Conservation (phyloP, 2,888 invertebrate genomes). For the Phengaris alcon region DNA sequence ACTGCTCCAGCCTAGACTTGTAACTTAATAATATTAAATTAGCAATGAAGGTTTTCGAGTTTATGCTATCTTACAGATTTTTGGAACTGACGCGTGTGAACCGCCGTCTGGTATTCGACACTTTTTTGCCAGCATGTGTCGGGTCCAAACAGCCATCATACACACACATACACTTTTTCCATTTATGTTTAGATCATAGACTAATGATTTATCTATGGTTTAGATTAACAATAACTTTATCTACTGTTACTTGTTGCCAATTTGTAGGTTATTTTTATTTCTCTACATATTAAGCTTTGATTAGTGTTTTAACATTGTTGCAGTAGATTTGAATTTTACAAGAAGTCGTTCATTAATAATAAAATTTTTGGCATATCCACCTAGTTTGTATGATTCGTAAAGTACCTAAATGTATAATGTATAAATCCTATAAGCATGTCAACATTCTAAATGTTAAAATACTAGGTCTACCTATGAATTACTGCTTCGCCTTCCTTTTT, state of each 20-base stretch:
- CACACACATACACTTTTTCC: no score
- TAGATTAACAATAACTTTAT: not conserved
- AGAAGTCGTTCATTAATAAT: not conserved
- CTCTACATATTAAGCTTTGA: not conserved
- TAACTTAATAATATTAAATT: constrained; percentile 42
- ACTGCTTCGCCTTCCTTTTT: constrained; percentile 12
- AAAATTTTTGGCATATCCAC: not conserved
- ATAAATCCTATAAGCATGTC: not conserved
- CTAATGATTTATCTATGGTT: no score
- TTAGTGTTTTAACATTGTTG: not conserved
- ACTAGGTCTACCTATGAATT: not conserved
- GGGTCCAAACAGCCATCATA: no score
- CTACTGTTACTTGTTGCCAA: not conserved
- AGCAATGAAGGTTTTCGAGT: no score
- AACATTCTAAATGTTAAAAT: constrained; percentile 2
- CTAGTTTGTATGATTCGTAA: not conserved
- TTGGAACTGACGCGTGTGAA: no score
- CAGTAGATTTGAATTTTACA: not conserved
- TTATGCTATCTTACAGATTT: no score
- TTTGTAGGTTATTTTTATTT: no score
- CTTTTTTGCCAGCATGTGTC: no score
- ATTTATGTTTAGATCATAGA: not conserved
- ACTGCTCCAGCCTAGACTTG: constrained; percentile 82
- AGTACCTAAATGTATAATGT: not conserved
- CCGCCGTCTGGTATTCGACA: no score